A percentile compares a stretch with the other conserved stretches of the same genome.
Evolutionary conservation across 2,797 vertebrate species (phyloP).

Genomic region (Crocodylus rhombifer): DNA sequence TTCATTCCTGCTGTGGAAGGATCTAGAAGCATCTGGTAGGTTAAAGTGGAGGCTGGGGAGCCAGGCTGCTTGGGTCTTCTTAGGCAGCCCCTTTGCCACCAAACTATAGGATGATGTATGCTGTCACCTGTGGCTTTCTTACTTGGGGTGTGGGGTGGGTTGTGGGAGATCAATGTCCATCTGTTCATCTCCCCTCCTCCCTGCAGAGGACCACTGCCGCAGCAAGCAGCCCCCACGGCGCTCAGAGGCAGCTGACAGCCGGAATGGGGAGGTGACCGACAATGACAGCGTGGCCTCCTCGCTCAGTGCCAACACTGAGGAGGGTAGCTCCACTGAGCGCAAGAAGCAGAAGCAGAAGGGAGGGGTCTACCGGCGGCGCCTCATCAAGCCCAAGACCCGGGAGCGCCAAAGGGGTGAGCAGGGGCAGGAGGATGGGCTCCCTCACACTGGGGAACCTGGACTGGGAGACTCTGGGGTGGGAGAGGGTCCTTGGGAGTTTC

Average conservation of each 20-base stretch:
- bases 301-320: conserved; percentile 54
- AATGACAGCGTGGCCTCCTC: conserved; percentile 61
- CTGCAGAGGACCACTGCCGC: conserved; percentile 73
- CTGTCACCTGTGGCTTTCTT: too few relatives aligned
- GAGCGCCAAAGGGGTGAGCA: conserved; percentile 90
- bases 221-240: conserved; percentile 53
- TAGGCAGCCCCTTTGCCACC: too few relatives aligned
- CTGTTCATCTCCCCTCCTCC: too few relatives aligned
- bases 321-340: conserved; percentile 50
- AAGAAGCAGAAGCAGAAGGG: conserved; percentile 66
- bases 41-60: neutral
- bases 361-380: conserved; percentile 81
- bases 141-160: too few relatives aligned
- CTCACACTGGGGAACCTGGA: neutral
- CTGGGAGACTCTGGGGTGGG: too few relatives aligned
- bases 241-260: conserved; percentile 37
- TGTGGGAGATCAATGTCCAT: too few relatives aligned
- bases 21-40: neutral
- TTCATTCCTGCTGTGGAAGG: neutral
- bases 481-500: too few relatives aligned
- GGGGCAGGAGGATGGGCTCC: too few relatives aligned
- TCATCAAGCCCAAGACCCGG: conserved; percentile 83
- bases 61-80: too few relatives aligned
- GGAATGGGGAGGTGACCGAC: conserved; percentile 65
- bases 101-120: too few relatives aligned